Conservation (phyloP, 1,140 invertebrate species). For the Nasonia longicornis region DNA sequence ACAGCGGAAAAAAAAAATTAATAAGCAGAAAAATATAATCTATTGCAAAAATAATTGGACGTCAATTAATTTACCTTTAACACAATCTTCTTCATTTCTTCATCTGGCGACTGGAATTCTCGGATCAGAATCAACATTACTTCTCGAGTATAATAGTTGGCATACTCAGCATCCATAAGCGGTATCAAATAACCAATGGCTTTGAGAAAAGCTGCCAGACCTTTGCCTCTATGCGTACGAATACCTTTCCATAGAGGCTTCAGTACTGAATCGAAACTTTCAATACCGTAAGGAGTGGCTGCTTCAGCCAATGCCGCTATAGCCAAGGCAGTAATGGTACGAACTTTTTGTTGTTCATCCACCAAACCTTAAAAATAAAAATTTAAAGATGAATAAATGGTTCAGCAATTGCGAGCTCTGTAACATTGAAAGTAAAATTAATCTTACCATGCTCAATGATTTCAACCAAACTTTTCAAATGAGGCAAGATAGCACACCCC, state of each 20-base stretch:
- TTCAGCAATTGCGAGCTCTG: not conserved
- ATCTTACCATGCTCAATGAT: constrained; percentile 96
- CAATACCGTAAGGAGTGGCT: constrained; percentile 99
- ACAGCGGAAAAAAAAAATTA: constrained; percentile 37
- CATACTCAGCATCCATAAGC: constrained; percentile 99
- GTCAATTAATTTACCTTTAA: constrained; percentile 80
- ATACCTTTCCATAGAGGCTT: constrained; percentile 99
- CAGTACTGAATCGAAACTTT: constrained; percentile 98
- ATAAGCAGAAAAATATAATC: constrained; percentile 17
- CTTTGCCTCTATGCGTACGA: constrained; percentile 96
- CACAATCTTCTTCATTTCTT: constrained; percentile 99
- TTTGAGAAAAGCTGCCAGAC: constrained; percentile 98
- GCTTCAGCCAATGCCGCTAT: constrained; percentile 98
- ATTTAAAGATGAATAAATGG: constrained; percentile 9
- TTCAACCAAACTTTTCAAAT: constrained; percentile 97
- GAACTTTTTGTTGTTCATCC: constrained; percentile 89
- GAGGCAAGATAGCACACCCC: constrained; percentile 99
- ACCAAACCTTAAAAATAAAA: constrained; percentile 72
- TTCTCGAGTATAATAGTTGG: constrained; percentile 99
- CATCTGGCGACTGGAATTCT: constrained; percentile 99
- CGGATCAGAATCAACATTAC: constrained; percentile 99
- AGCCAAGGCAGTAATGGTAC: constrained; percentile 99
- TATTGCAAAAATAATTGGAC: constrained; percentile 13
- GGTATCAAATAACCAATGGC: constrained; percentile 99
- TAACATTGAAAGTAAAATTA: constrained; percentile 29